Evolutionary conservation across 2,888 invertebrate genomes (phyloP).

Genomic region (Tenthredo notha): DNA sequence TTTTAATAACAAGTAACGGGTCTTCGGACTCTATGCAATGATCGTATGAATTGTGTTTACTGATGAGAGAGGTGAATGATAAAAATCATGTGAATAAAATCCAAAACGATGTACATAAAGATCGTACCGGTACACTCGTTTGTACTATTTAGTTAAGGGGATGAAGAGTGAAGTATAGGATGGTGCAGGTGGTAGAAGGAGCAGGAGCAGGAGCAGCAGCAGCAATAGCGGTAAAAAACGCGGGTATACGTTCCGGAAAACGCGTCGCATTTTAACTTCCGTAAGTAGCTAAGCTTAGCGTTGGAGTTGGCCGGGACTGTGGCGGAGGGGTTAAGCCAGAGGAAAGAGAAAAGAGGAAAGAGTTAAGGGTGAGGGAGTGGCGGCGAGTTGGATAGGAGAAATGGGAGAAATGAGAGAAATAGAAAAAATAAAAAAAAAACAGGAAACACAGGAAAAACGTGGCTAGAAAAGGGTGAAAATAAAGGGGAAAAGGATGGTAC

Average conservation of each 20-base stretch:
- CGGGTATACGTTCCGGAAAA: conserved; percentile 30
- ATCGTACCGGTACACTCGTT: neutral
- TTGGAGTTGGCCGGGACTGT: conserved; percentile 25
- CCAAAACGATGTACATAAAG: neutral
- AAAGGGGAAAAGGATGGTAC: neutral
- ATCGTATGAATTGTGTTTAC: neutral
- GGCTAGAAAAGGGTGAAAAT: neutral
- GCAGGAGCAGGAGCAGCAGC: neutral
- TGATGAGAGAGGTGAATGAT: neutral
- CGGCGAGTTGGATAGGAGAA: neutral
- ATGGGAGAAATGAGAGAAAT: neutral
- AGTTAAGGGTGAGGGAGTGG: neutral
- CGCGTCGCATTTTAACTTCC: conserved; percentile 51
- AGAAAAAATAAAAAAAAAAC: neutral
- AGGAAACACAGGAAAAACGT: neutral
- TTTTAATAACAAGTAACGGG: neutral
- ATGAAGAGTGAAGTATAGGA: neutral
- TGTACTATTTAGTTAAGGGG: conserved; percentile 11
- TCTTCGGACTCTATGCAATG: neutral
- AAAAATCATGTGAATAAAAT: neutral
- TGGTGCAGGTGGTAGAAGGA: neutral
- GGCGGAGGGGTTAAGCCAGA: neutral
- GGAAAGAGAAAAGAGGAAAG: neutral
- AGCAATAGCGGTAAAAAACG: conserved; percentile 7
- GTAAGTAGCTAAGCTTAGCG: conserved; percentile 48